Evolutionary conservation across 2,797 vertebrate species (phyloP).

Genomic region (Menidia menidia): DNA sequence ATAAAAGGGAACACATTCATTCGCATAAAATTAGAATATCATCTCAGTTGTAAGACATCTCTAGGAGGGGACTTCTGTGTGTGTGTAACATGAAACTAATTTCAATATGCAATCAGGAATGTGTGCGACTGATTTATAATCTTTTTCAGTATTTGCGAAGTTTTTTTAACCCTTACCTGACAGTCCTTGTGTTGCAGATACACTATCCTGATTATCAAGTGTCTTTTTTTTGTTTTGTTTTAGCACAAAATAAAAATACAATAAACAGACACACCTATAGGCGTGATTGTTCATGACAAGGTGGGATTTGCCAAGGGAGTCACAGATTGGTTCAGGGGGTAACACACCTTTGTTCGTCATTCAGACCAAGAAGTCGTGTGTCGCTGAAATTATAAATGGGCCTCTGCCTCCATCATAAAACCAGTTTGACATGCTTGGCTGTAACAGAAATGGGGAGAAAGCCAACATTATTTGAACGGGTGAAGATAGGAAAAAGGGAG

Average conservation of each 20-base stretch:
- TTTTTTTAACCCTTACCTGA: background rate
- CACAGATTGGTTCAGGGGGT: constrained; percentile 28
- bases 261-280: constrained; percentile 39
- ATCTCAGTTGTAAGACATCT: too few species aligned
- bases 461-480: constrained; percentile 3
- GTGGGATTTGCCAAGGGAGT: constrained; percentile 24
- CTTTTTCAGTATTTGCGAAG: background rate
- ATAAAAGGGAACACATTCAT: too few species aligned
- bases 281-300: constrained; percentile 42
- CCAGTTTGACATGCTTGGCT: constrained; percentile 46
- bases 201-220: background rate
- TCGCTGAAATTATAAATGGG: constrained; percentile 3
- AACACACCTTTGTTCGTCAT: constrained; percentile 25
- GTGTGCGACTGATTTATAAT: background rate
- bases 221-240: background rate
- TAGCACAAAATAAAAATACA: constrained; percentile 1
- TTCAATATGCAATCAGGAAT: too few species aligned
- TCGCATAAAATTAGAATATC: too few species aligned
- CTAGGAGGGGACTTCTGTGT: too few species aligned
- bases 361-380: constrained; percentile 29
- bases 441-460: constrained; percentile 22
- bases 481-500: constrained; percentile 21
- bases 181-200: too few species aligned
- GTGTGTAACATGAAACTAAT: too few species aligned
- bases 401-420: constrained; percentile 33